Conservation (phyloP, 1,140 invertebrate species). For the Diprion similis region DNA sequence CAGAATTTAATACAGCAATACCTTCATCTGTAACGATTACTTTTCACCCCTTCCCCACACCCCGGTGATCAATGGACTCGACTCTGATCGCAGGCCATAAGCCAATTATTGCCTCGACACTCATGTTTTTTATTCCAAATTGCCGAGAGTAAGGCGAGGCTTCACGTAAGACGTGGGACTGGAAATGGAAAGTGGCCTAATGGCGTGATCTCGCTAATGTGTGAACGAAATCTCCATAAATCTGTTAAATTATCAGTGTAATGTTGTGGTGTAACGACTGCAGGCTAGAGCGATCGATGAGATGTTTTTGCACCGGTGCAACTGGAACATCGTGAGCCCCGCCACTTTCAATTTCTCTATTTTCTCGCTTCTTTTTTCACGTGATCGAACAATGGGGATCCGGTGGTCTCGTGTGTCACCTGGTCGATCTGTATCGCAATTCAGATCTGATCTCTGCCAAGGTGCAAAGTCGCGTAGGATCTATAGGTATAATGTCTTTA, state of each 20-base stretch:
- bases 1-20: not conserved
- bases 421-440: not conserved
- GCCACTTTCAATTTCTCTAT: not conserved
- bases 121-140: not conserved
- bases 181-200: too few species aligned
- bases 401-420: constrained; percentile 3
- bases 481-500: not conserved
- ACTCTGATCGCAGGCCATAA: not conserved
- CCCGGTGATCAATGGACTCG: not conserved
- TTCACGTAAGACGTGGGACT: not conserved
- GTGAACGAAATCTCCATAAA: too few species aligned
- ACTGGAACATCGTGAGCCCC: not conserved
- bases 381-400: not conserved
- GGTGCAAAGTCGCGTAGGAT: constrained; percentile 4
- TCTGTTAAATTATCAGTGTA: too few species aligned
- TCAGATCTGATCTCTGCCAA: not conserved
- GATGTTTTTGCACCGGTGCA: not conserved
- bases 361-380: not conserved
- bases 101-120: not conserved
- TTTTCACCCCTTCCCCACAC: not conserved
- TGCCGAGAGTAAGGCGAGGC: not conserved
- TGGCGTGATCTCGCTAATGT: too few species aligned
- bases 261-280: too few species aligned
- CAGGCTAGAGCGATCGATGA: too few species aligned
- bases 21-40: not conserved